Evolutionary conservation across 2,797 vertebrate genomes (phyloP), one percentile per base, ranked within the genome.

Genomic region (Phrynocephalus forsythii): DNA sequence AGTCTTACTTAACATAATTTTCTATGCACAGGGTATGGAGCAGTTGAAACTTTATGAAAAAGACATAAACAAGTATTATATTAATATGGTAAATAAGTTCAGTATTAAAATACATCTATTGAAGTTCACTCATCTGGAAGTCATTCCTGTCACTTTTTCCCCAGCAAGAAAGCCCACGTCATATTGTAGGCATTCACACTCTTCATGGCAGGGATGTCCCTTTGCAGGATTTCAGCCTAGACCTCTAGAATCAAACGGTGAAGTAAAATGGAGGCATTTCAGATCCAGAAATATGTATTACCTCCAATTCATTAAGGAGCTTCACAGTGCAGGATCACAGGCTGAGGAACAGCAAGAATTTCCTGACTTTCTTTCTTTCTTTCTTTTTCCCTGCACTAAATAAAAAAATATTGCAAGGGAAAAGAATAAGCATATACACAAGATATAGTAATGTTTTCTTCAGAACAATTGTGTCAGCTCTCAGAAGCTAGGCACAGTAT

Each of bases 401-500:
- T 87, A 50, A 67, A 63, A 52, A 75, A 63, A 52, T 67, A 48
- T 38, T 30, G 69, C 15, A 68, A 75, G 67, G 68, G 3, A 13
- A 24, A 87, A 73, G 0, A 79, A 88, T 88, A 91, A 89, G 79
- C 84, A 72, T 68, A 76, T 85, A n/a, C 60, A 68, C 56, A 50
- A 82, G 30, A 69, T 24, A 56, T 73, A 87, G 5, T 4, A 2
- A 22, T 10, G 16, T 7, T 91, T 93, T 90, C 10, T 10, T 92
- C 81, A 81, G 83, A 10, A 84, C 72, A 76, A 10, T 83, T 0
- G 0, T 8, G 30, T 89, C 89, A 89, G 75, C 87, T 90, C 82
- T n/a, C 73, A 87, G 63, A 91, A 86, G 52, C 44, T 90, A 86
- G 92, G 33, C 87, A 85, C 88, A 52, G 71, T 50, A 84, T 2